Conservation (phyloP, 2,797 vertebrate species). For the Alca torda region DNA sequence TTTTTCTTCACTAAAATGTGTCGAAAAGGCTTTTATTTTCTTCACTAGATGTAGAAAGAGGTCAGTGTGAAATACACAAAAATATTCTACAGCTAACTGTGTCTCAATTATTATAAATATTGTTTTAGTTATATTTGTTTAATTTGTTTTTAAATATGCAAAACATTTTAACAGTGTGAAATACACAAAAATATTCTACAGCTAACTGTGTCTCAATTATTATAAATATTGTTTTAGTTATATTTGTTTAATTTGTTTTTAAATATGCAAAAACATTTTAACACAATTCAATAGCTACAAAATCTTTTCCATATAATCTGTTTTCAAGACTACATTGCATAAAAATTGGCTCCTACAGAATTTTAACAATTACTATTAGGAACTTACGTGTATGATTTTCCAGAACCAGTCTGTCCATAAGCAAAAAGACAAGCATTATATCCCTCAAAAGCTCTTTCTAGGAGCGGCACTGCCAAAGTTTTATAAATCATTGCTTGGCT, state of each 20-base stretch:
- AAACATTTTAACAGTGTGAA: not conserved
- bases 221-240: not conserved
- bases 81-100: not conserved
- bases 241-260: not conserved
- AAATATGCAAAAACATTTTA: not conserved
- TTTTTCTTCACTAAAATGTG: not conserved
- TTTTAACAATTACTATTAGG: not conserved
- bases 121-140: not conserved
- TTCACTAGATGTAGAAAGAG: not conserved
- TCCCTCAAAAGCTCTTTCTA: conserved; percentile 90
- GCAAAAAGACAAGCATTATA: conserved; percentile 96
- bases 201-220: not conserved
- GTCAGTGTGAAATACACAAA: not conserved
- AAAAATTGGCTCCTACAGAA: not conserved
- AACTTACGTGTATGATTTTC: conserved; percentile 97
- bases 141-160: not conserved
- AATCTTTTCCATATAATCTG: not conserved
- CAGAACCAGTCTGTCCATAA: conserved; percentile 96
- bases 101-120: not conserved
- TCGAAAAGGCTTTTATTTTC: not conserved
- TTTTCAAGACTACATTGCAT: not conserved
- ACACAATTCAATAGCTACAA: not conserved
- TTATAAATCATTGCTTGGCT: conserved; percentile 86
- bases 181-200: not conserved
- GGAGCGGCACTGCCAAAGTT: conserved; percentile 84